Percentiles rank a stretch among this genome's conserved stretches.
Evolutionary conservation across 1,140 invertebrate species (phyloP).

Genomic region (Drosophila melanogaster): Release_6_plus_ISO1_MT NT_033777.3:25992001-25992500

Average conservation of each 20-base stretch:
- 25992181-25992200: conserved; percentile 80
- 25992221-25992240: conserved; percentile 23
- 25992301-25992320: conserved; percentile 68
- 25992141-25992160: conserved; percentile 62
- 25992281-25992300: conserved; percentile 70
- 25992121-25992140: conserved; percentile 62
- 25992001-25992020: conserved; percentile 62
- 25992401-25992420: conserved; percentile 93
- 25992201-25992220: conserved; percentile 37
- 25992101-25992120: conserved; percentile 69
- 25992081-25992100: conserved; percentile 47
- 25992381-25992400: conserved; percentile 61
- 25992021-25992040: conserved; percentile 74
- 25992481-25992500: conserved; percentile 84
- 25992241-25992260: conserved; percentile 21
- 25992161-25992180: conserved; percentile 78
- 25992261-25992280: conserved; percentile 56
- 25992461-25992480: conserved; percentile 85
- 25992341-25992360: conserved; percentile 46
- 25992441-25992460: conserved; percentile 91
- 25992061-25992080: conserved; percentile 83
- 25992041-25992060: conserved; percentile 78
- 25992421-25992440: conserved; percentile 96
- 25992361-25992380: conserved; percentile 35
- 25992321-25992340: conserved; percentile 43